Percentiles rank a stretch among this genome's conserved stretches.
Conservation (phyloP, 92 coral and sea anemone genomes). For the Umimayanthus chanpuru region DNA sequence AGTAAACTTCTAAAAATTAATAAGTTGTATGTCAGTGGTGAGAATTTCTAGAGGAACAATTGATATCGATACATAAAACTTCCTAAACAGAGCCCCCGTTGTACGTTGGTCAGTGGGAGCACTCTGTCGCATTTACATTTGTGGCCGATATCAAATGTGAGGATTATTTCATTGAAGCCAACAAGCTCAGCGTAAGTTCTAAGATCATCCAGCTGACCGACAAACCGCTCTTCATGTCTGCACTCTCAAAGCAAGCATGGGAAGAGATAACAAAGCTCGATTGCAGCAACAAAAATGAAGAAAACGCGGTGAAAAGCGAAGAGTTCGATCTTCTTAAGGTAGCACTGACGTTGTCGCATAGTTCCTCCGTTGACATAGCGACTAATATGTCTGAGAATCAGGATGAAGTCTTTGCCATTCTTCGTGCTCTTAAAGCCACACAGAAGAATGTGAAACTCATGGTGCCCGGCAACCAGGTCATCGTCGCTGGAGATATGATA, state of each 20-base stretch:
- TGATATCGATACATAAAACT: no score
- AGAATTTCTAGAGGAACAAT: no score
- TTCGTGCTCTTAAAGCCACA: slow-evolving; percentile 12
- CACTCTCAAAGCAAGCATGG: slow-evolving; percentile 19
- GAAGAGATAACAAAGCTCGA: slow-evolving; percentile 17
- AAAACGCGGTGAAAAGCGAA: background rate
- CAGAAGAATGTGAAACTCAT: slow-evolving; percentile 11
- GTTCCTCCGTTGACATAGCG: slow-evolving; percentile 17
- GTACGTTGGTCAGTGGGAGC: slow-evolving; percentile 35
- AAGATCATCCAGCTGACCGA: slow-evolving; percentile 19
- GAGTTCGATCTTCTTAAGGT: slow-evolving; percentile 35
- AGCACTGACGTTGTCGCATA: slow-evolving; percentile 34
- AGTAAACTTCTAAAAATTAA: no score
- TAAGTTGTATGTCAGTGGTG: no score
- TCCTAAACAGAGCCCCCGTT: slow-evolving; percentile 8
- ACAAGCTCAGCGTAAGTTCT: background rate
- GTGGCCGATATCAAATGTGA: slow-evolving; percentile 23
- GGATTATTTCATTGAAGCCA: background rate
- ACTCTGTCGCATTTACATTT: background rate
- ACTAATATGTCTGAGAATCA: slow-evolving; percentile 1
- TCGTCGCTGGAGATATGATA: background rate
- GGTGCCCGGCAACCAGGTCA: slow-evolving; percentile 5
- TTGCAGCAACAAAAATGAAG: background rate
- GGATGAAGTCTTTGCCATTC: slow-evolving; percentile 7
- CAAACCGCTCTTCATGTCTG: slow-evolving; percentile 38